Evolutionary conservation across 2,888 invertebrate genomes (phyloP), one percentile per base, ranked within the genome.

Genomic region (Heliconius sara): DNA sequence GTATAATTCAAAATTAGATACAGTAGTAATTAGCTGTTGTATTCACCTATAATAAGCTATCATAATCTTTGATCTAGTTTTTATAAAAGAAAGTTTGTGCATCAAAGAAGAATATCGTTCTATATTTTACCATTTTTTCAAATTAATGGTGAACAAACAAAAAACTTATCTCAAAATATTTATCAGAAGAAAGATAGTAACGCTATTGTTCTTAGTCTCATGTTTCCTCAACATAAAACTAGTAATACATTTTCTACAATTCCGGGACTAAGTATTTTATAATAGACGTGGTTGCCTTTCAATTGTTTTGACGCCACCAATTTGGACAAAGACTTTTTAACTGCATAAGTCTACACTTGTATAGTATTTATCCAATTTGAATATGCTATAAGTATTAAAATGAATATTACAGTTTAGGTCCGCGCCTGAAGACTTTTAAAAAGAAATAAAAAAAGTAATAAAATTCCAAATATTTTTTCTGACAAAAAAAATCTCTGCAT

Each of bases 231-330:
- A 74, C 67, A 16, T 74, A 74, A 78, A 73, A 43, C 43, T 63
- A n/a, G 65, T 70, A 70, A 74, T 76, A 39, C 67, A 19, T 65
- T 19, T 57, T 73, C 5, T 76, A 77, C 71, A 79, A 71, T 81
- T 75, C 79, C 79, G 77, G 79, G 79, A 81, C 81, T 79, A 79
- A 79, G 76, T 66, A 27, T 47, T 34, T 78, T 75, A 72, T 78
- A 76, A 76, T 77, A 63, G 60, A 68, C 57, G 60, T 72, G 71
- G 75, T 81, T 75, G 30, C 75, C 77, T 76, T 77, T 79, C 77
- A 79, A 76, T 76, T 79, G 79, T 77, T 70, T 79, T 63, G n/a
- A 71, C 67, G 71, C 77, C 47, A 34, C 39, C 70, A 74, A 71
- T 66, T 67, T 57, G 39, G 78, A 47, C 74, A 60, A 67, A 74